A percentile compares a stretch with the other conserved stretches of the same genome.
phyloP scores from a whole-genome alignment of 1,140 invertebrate genomes.

The Teleogryllus occipitalis region DNA sequence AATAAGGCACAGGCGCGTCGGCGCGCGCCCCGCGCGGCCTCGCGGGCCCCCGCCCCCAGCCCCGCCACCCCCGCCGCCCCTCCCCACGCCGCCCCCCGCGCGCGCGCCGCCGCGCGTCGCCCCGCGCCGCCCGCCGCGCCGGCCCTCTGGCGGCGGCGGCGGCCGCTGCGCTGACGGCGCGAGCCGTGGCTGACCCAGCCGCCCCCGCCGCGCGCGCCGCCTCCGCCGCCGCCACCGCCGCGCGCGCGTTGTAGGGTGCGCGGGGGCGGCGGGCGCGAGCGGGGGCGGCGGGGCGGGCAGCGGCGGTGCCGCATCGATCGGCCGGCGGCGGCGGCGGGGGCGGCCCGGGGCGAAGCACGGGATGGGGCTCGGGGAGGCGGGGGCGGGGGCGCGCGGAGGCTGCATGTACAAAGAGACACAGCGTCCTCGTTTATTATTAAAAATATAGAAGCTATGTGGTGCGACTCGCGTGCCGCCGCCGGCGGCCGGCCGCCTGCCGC shows the following conservation, averaged over 20 bases:
- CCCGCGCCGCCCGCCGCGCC: too few species aligned
- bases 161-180: too few species aligned
- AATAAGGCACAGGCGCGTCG: neutral
- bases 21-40: too few species aligned
- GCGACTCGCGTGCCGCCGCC: neutral
- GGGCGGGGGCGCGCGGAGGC: neutral
- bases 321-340: neutral
- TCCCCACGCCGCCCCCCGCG: too few species aligned
- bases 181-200: neutral
- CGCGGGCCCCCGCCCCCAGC: too few species aligned
- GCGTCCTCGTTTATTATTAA: slow-evolving; percentile 14
- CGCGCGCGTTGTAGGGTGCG: too few species aligned
- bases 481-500: neutral
- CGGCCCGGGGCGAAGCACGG: neutral
- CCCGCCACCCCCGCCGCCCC: too few species aligned
- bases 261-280: too few species aligned
- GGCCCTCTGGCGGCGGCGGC: too few species aligned
- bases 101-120: too few species aligned
- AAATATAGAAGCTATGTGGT: slow-evolving; percentile 12
- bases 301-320: neutral
- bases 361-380: neutral
- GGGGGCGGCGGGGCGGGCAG: too few species aligned
- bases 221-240: neutral
- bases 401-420: slow-evolving; percentile 9
- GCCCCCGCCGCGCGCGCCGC: too few species aligned